Percentiles rank a stretch among this genome's conserved stretches.
Conservation (phyloP, 2,888 invertebrate genomes). For the Eubasilissa splendida region DNA sequence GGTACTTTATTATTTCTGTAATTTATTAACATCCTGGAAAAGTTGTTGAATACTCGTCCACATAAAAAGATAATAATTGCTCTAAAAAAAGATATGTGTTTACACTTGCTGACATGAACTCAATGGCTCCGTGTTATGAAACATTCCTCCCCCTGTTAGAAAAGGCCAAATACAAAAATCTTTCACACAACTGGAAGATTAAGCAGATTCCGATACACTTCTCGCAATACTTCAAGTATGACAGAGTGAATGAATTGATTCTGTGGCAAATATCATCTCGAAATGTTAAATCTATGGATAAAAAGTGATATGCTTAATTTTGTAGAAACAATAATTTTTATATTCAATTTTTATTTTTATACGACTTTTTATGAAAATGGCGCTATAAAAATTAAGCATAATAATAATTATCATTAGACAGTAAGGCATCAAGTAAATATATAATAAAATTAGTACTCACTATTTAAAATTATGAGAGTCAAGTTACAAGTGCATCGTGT, state of each 20-base stretch:
- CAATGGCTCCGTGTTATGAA: conserved; percentile 90
- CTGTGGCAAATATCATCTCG: conserved; percentile 78
- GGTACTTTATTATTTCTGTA: conserved; percentile 72
- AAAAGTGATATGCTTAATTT: background rate
- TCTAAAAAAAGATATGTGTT: conserved; percentile 89
- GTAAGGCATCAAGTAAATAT: too few species aligned
- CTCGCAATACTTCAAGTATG: conserved; percentile 87
- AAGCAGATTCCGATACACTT: conserved; percentile 80
- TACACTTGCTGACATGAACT: conserved; percentile 84
- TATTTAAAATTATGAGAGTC: too few species aligned
- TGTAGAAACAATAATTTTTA: background rate
- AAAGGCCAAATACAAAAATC: conserved; percentile 68
- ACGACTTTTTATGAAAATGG: too few species aligned
- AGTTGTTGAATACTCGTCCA: conserved; percentile 74
- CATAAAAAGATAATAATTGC: conserved; percentile 82
- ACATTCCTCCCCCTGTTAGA: conserved; percentile 80
- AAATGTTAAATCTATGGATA: conserved; percentile 16
- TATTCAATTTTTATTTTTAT: background rate
- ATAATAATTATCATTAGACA: too few species aligned
- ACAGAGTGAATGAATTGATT: conserved; percentile 83
- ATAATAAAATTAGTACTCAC: too few species aligned
- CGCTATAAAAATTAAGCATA: too few species aligned
- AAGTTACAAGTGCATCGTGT: too few species aligned
- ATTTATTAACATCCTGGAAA: conserved; percentile 82
- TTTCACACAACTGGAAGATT: conserved; percentile 71